Conservation (phyloP, 2,888 invertebrate species). For the Drepanosiphum platanoidis region DNA sequence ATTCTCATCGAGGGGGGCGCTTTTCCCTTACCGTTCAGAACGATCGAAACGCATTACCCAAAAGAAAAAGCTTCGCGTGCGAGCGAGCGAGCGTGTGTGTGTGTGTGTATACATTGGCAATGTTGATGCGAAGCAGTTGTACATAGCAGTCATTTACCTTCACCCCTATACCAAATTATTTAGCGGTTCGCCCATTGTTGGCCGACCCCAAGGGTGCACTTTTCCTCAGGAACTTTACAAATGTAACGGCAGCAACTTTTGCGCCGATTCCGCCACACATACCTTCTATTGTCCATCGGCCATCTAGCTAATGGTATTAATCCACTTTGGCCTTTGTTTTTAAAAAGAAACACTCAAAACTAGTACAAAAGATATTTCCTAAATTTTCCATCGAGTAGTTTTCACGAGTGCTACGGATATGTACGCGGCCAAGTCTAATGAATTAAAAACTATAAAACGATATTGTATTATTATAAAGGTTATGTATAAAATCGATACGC, state of each 20-base stretch:
- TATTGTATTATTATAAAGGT: not conserved
- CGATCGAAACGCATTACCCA: conserved; percentile 60
- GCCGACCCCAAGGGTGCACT: conserved; percentile 61
- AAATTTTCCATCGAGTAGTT: not conserved
- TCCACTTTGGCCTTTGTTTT: conserved; percentile 54
- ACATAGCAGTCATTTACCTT: conserved; percentile 60
- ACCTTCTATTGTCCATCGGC: conserved; percentile 50
- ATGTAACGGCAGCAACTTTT: conserved; percentile 55
- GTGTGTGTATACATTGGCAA: conserved; percentile 31
- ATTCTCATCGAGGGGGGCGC: conserved; percentile 61
- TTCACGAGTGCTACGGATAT: conserved; percentile 3
- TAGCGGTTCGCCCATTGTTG: conserved; percentile 59
- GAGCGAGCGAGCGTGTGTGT: not conserved
- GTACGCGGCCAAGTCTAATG: not conserved
- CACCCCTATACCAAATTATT: conserved; percentile 58
- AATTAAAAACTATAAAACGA: conserved; percentile 24
- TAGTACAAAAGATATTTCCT: conserved; percentile 21
- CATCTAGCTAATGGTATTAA: conserved; percentile 56
- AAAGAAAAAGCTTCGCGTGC: conserved; percentile 43
- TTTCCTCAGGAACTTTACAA: conserved; percentile 58
- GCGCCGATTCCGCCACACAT: conserved; percentile 36
- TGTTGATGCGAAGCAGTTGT: conserved; percentile 60
- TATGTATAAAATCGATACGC: not conserved
- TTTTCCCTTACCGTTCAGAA: conserved; percentile 41
- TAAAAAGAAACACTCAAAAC: conserved; percentile 39